Conservation (phyloP, 2,888 invertebrate species). For the Phanerotoma sp. region DNA sequence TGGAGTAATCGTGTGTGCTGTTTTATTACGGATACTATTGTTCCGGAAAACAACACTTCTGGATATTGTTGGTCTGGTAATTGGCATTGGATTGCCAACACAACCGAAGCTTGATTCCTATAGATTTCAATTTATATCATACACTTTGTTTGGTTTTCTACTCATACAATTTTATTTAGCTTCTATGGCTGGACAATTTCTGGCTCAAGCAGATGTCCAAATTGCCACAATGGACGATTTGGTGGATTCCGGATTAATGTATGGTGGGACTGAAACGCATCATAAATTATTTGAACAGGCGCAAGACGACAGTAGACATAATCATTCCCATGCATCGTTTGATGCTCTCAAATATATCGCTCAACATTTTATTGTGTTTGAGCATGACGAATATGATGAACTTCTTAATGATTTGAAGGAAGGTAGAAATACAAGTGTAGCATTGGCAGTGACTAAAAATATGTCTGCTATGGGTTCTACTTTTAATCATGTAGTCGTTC, state of each 20-base stretch:
- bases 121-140: constrained; percentile 45
- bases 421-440: constrained; percentile 36
- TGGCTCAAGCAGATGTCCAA: constrained; percentile 37
- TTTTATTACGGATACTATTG: constrained; percentile 34
- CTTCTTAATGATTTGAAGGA: constrained; percentile 35
- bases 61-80: constrained; percentile 41
- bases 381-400: constrained; percentile 30
- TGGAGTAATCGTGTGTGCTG: constrained; percentile 36
- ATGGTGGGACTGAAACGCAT: constrained; percentile 16
- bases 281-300: constrained; percentile 6
- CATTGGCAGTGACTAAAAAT: constrained; percentile 42
- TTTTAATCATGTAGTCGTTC: constrained; percentile 33
- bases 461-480: constrained; percentile 33
- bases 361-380: constrained; percentile 34
- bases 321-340: too few species aligned
- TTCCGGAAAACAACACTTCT: constrained; percentile 39
- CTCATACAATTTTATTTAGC: constrained; percentile 49
- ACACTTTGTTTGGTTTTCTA: constrained; percentile 46
- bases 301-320: too few species aligned
- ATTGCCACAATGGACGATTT: constrained; percentile 42
- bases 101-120: constrained; percentile 40
- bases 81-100: constrained; percentile 36
- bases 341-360: constrained; percentile 21
- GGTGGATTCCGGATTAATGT: constrained; percentile 28
- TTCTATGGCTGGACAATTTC: constrained; percentile 46